A percentile compares a stretch with the other conserved stretches of the same genome.
Evolutionary conservation across 2,113 vertebrate genomes (phyloP).

Genomic region (Lota lota): DNA sequence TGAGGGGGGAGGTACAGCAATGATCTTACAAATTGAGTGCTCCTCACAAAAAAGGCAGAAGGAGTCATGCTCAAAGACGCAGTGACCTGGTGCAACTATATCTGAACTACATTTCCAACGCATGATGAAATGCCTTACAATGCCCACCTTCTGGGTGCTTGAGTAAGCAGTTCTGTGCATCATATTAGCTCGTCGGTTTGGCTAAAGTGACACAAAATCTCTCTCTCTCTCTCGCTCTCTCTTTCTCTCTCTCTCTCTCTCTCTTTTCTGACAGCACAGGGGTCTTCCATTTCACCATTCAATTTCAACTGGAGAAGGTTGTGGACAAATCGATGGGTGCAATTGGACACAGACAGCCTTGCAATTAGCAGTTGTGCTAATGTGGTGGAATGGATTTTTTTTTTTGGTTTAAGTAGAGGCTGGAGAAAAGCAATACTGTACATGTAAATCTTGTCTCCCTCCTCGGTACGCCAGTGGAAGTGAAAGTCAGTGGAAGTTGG

Average conservation of each 20-base stretch:
- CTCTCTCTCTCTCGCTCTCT: no score
- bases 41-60: no score
- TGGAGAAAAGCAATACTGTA: conserved; percentile 58
- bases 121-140: neutral
- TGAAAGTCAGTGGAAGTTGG: no score
- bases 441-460: conserved; percentile 53
- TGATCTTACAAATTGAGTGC: neutral
- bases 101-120: conserved; percentile 5
- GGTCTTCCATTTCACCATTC: conserved; percentile 66
- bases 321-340: conserved; percentile 64
- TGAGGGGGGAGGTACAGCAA: neutral
- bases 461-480: conserved; percentile 50
- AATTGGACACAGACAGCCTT: conserved; percentile 64
- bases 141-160: neutral
- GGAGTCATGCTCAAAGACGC: no score
- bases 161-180: neutral
- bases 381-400: conserved; percentile 67
- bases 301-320: conserved; percentile 54
- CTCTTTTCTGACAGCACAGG: conserved; percentile 30
- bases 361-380: conserved; percentile 70
- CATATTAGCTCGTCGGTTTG: conserved; percentile 1
- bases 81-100: no score
- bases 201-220: conserved; percentile 9
- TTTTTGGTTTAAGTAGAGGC: conserved; percentile 40
- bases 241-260: conserved; percentile 23